These are phyloP conservation scores for Menidia menidia DNA, from an alignment of 2,797 vertebrate genomes.

Conservation along the genomic window DNA sequence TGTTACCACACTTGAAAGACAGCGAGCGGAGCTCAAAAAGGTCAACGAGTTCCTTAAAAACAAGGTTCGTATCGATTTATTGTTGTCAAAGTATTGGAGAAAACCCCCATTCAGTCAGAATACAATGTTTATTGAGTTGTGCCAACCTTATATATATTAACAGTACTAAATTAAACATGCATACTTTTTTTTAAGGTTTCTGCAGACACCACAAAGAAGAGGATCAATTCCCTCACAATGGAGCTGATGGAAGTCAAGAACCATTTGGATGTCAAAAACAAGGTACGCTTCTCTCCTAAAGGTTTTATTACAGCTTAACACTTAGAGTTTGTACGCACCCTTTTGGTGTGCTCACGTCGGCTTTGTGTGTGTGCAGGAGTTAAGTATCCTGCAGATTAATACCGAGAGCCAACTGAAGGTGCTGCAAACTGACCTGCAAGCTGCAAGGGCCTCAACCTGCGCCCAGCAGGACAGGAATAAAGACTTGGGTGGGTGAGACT, in stretches of 20 bases:
- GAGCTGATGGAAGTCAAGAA: conserved; percentile 92
- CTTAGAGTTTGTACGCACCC: not conserved
- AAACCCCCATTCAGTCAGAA: no score
- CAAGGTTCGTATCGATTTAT: conserved; percentile 82
- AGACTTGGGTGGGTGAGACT: conserved; percentile 83
- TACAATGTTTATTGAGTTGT: no score
- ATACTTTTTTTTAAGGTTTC: conserved; percentile 82
- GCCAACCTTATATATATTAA: not conserved
- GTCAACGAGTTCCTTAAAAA: conserved; percentile 92
- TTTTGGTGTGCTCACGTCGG: not conserved
- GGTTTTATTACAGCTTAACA: not conserved
- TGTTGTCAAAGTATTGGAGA: no score
- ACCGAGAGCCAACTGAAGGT: conserved; percentile 77
- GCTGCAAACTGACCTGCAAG: conserved; percentile 77
- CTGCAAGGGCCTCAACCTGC: conserved; percentile 63
- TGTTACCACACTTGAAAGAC: conserved; percentile 89
- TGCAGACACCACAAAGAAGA: conserved; percentile 90
- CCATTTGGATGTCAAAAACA: conserved; percentile 88
- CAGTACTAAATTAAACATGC: not conserved
- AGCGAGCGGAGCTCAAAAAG: conserved; percentile 88
- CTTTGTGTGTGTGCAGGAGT: conserved; percentile 69
- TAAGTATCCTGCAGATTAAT: conserved; percentile 80
- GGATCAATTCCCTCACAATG: conserved; percentile 87
- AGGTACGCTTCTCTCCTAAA: conserved; percentile 69
- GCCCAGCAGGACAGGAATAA: conserved; percentile 78